Evolutionary conservation across 2,888 invertebrate genomes (phyloP).

Genomic region (Aethes cnicana): DNA sequence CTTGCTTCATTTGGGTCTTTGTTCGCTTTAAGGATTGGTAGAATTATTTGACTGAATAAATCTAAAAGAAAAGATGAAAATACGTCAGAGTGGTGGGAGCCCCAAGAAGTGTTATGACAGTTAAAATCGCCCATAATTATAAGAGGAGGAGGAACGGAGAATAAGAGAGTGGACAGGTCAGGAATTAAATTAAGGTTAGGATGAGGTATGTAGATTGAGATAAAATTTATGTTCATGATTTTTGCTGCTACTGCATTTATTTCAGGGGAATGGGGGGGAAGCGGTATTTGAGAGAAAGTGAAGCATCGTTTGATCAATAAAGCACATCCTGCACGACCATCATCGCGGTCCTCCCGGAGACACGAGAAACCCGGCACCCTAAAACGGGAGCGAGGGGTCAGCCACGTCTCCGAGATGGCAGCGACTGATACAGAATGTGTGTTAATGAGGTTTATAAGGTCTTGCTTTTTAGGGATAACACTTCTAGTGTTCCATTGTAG

Average conservation of each 20-base stretch:
- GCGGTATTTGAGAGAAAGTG: too few relatives aligned
- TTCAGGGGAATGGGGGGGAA: too few relatives aligned
- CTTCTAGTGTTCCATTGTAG: neutral
- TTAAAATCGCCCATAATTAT: neutral
- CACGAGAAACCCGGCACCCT: neutral
- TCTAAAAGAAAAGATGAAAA: neutral
- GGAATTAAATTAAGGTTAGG: neutral
- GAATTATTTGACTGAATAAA: neutral
- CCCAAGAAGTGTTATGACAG: neutral
- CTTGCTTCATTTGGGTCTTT: conserved; percentile 1
- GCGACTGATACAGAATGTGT: neutral
- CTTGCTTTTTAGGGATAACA: neutral
- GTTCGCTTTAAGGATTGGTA: neutral
- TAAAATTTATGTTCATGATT: neutral
- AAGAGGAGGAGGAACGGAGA: neutral
- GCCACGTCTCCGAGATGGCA: neutral
- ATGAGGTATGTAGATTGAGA: neutral
- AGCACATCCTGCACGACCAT: neutral
- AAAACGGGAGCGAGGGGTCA: neutral
- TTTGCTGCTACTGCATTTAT: neutral
- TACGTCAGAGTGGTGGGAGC: neutral
- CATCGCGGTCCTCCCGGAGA: too few relatives aligned
- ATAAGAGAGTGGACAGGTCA: neutral
- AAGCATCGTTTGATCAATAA: too few relatives aligned
- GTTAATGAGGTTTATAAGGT: neutral